Conservation (phyloP, 2,797 vertebrate species). For the Lepidocolaptes lacrymiger region DNA sequence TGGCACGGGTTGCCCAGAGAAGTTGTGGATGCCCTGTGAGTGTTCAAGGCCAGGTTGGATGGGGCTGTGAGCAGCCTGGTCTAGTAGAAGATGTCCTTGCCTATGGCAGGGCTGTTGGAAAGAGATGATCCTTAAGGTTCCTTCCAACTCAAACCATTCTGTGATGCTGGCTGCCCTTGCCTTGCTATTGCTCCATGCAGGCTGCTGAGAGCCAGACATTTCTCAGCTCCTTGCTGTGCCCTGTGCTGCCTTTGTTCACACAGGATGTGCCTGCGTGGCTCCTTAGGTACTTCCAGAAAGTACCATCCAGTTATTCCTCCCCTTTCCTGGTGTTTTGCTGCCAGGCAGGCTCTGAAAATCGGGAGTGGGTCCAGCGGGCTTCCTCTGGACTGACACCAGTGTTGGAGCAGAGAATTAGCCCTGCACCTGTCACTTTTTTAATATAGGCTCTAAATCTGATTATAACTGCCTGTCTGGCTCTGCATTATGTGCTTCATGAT, state of each 20-base stretch:
- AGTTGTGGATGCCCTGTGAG: not conserved
- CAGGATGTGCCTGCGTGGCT: conserved; percentile 11
- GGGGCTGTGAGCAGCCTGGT: not conserved
- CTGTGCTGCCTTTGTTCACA: not conserved
- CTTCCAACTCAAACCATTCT: not conserved
- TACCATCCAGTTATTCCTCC: not conserved
- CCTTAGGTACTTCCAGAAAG: conserved; percentile 5
- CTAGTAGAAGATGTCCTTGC: not conserved
- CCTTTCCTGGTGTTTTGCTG: rapidly evolving
- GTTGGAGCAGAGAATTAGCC: not conserved
- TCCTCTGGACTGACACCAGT: not conserved
- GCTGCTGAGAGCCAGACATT: not conserved
- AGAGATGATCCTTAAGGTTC: not conserved
- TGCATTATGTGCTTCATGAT: conserved; percentile 49
- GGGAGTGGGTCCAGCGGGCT: not conserved
- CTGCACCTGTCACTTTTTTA: conserved; percentile 43
- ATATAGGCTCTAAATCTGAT: conserved; percentile 67
- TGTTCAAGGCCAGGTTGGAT: not conserved
- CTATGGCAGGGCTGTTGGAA: not conserved
- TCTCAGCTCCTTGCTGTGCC: not conserved
- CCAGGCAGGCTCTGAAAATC: not conserved
- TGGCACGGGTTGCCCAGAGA: not conserved
- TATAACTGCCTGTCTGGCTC: conserved; percentile 59
- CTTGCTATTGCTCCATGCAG: not conserved
- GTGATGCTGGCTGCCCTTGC: not conserved